Conservation (phyloP, 2,888 invertebrate genomes). For the Pristionchus arcanus region DNA sequence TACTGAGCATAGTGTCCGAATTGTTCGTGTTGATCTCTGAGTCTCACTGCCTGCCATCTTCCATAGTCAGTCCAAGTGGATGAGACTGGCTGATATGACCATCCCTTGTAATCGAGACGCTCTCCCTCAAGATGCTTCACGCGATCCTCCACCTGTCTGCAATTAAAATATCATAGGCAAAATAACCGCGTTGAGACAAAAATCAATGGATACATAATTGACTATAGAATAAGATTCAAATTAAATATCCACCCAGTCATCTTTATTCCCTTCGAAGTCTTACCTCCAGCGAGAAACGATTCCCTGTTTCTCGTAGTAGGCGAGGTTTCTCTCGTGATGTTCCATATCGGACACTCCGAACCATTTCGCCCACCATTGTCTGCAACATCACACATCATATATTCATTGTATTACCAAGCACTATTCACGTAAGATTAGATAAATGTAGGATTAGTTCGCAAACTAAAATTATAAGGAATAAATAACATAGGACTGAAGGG, state of each 20-base stretch:
- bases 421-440: no score
- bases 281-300: slow-evolving; percentile 75
- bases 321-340: slow-evolving; percentile 74
- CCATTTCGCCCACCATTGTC: slow-evolving; percentile 69
- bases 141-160: slow-evolving; percentile 73
- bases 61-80: slow-evolving; percentile 75
- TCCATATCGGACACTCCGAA: slow-evolving; percentile 70
- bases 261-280: background rate
- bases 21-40: slow-evolving; percentile 74
- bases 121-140: slow-evolving; percentile 77
- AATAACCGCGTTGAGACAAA: no score
- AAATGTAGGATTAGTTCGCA: background rate
- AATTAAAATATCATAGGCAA: no score
- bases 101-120: slow-evolving; percentile 78
- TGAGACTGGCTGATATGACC: slow-evolving; percentile 76
- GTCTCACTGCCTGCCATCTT: slow-evolving; percentile 70
- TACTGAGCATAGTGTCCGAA: slow-evolving; percentile 74
- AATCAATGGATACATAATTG: background rate
- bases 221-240: background rate
- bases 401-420: background rate
- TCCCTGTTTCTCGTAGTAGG: slow-evolving; percentile 73
- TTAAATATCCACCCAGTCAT: background rate
- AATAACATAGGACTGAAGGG: background rate
- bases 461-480: background rate
- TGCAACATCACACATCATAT: background rate